Percentiles rank a stretch among this genome's conserved stretches.
Conservation (phyloP, 2,113 vertebrate species). For the Mormyrus iriodes region DNA sequence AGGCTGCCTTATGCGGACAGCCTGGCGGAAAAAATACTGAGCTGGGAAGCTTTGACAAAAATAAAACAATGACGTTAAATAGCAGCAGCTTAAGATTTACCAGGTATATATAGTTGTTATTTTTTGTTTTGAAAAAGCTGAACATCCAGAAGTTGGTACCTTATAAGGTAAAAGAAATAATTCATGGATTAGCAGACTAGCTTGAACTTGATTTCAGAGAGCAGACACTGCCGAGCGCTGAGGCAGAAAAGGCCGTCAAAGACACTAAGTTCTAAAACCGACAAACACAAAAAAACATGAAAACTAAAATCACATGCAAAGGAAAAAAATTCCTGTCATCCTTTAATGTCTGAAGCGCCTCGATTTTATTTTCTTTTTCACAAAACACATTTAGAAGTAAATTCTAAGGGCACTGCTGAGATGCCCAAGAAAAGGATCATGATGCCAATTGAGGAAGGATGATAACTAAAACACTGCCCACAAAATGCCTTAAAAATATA, state of each 20-base stretch:
- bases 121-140: not conserved
- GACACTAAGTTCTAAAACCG: slow-evolving; percentile 29
- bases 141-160: not conserved
- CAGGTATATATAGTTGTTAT: not conserved
- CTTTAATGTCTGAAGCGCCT: not conserved
- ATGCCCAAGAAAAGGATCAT: not conserved
- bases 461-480: not conserved
- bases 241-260: not conserved
- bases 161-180: slow-evolving; percentile 13
- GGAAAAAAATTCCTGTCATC: not conserved
- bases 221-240: not conserved
- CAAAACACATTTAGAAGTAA: not conserved
- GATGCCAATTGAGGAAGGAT: not conserved
- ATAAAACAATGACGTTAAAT: not conserved
- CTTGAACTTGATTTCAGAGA: not conserved
- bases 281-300: not conserved
- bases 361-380: not conserved
- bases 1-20: not conserved
- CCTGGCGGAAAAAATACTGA: not conserved
- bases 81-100: not conserved
- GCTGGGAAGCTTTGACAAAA: not conserved
- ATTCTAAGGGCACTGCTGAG: not conserved
- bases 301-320: not conserved
- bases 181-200: not conserved
- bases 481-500: not conserved